Evolutionary conservation across 2,113 vertebrate genomes (phyloP), one percentile per base, ranked within the genome.

Genomic region (Morone chrysops): DNA sequence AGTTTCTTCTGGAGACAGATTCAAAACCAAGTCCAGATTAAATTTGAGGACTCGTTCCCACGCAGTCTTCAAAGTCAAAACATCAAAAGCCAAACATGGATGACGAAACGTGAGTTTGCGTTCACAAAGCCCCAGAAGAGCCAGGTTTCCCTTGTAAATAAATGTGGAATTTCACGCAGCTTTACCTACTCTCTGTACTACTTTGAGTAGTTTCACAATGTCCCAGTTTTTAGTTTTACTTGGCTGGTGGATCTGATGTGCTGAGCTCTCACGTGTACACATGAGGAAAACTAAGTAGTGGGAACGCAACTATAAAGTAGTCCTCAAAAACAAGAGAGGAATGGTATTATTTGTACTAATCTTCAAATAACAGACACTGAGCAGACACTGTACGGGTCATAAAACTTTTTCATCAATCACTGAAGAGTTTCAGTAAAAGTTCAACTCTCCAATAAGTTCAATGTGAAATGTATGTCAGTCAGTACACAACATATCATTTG

Each of bases 401-500:
- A 20, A 7, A 16, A 48, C n/a, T 8, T 38, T 5, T 40, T n/a
- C 18, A 75, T 40, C 36, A 22, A 51, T 51, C 45, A 51, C 17
- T 47, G 17, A 10, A 7, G 8, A 57, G 8, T 50, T 80, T 40
- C 0, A 38, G 36, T 57, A 12, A 22, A 45, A 56, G 20, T 54
- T 54, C 14, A 59, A 75, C 5, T 57, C n/a, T 66, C 40, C 20
- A 53, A 13, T 59, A 5, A 8, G 13, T 56, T 57, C 0, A 1
- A 25, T 48, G 20, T 68, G 18, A 31, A 61, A 41, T 16, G 22
- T 69, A 8, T 70, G 43, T 69, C 40, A 69, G 20, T 56, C 38
- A 59, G 54, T 43, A 60, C 70, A 78, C 56, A 22, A 69, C n/a
- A 70, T 70, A 51, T 5, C 14, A 25, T 47, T 70, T 80, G 18